Percentiles rank a stretch among this genome's conserved stretches.
These are phyloP conservation scores for Phoenicopterus ruber DNA, from an alignment of 2,113 vertebrate species.

Conservation along the genomic window DNA sequence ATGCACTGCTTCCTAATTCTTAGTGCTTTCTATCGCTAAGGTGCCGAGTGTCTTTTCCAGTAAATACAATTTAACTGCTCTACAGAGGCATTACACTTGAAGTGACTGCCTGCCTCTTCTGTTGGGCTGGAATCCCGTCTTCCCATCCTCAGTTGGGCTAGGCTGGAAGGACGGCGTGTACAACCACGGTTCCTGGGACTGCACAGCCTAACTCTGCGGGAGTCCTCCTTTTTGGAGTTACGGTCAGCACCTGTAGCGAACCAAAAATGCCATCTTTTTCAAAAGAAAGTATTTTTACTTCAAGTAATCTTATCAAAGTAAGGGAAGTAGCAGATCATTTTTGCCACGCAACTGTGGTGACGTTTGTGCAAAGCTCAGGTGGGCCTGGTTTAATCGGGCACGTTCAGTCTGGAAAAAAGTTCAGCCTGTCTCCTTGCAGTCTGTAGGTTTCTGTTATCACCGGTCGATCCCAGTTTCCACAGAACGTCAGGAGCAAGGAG, in stretches of 20 bases:
- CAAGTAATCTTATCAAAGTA: background rate
- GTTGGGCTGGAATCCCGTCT: background rate
- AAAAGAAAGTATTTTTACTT: background rate
- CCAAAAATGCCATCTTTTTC: background rate
- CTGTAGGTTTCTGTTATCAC: background rate
- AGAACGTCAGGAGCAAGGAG: background rate
- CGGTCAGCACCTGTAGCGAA: background rate
- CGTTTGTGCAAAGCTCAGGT: background rate
- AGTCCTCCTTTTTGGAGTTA: background rate
- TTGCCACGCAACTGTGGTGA: background rate
- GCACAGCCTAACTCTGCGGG: background rate
- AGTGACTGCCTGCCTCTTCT: background rate
- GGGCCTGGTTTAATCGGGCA: background rate
- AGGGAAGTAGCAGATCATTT: background rate
- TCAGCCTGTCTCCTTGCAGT: background rate
- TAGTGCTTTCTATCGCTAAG: background rate
- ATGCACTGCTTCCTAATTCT: background rate
- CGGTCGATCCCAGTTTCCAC: background rate
- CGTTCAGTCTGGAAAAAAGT: background rate
- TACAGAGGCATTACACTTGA: background rate
- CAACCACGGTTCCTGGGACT: background rate
- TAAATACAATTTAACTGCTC: background rate
- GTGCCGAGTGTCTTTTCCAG: background rate
- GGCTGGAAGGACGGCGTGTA: accelerated
- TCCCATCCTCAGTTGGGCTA: background rate